phyloP scores from a whole-genome alignment of 2,113 vertebrate genomes.

The Corynorhinus townsendii region DNA sequence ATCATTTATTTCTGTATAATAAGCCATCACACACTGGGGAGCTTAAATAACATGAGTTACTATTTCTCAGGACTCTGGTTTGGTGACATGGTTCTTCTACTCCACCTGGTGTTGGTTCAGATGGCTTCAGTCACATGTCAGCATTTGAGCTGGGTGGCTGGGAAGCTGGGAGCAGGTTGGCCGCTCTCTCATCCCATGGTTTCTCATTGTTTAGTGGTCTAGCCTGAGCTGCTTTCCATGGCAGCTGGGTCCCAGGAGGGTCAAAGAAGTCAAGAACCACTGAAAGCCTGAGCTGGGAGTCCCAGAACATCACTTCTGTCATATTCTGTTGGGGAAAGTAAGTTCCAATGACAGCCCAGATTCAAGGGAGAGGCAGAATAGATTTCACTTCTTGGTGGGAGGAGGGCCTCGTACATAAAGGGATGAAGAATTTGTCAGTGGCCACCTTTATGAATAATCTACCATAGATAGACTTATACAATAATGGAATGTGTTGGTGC shows the following conservation, averaged over 20 bases:
- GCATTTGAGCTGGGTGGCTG: not conserved
- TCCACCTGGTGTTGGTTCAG: not conserved
- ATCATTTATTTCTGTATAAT: not conserved
- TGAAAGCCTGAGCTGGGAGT: not conserved
- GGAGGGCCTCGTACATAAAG: not conserved
- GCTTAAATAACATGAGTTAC: rapidly evolving
- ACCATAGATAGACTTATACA: too few relatives aligned
- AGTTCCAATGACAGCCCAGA: not conserved
- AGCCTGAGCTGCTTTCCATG: not conserved
- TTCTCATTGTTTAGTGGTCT: not conserved
- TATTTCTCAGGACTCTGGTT: not conserved
- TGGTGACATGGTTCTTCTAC: too few relatives aligned
- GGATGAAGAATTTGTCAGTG: not conserved
- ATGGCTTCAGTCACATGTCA: not conserved
- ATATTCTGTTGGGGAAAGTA: not conserved
- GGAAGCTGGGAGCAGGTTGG: too few relatives aligned
- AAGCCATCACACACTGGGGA: not conserved
- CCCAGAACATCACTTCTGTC: not conserved
- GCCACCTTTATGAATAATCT: not conserved
- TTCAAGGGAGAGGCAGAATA: not conserved
- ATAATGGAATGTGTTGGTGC: not conserved
- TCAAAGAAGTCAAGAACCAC: not conserved
- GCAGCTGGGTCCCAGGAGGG: not conserved
- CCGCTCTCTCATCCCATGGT: not conserved
- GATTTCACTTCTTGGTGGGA: not conserved